phyloP scores from a whole-genome alignment of 1,140 invertebrate genomes.

The Venustaconcha ellipsiformis region DNA sequence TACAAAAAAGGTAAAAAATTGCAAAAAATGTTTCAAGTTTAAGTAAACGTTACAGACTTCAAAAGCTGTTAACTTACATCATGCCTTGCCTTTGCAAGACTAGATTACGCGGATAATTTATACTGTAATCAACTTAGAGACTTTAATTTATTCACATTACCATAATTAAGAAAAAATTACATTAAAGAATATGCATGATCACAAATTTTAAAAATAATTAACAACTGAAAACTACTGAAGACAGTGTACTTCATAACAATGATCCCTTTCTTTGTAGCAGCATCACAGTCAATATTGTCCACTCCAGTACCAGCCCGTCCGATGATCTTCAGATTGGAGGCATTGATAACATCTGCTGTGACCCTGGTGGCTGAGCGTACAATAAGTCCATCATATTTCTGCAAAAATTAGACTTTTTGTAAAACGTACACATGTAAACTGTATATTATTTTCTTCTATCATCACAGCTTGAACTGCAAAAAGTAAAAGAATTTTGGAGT shows the following conservation, averaged over 20 bases:
- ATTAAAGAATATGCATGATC: not conserved
- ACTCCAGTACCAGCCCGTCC: conserved; percentile 97
- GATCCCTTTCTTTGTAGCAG: conserved; percentile 87
- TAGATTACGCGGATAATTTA: too few species aligned
- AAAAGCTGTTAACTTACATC: too few species aligned
- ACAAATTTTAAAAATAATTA: not conserved
- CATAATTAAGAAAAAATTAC: not conserved
- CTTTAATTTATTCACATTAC: not conserved
- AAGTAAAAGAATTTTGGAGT: too few species aligned
- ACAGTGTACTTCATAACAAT: conserved; percentile 92
- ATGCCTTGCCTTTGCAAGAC: too few species aligned
- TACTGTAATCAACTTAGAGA: too few species aligned
- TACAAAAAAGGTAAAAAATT: too few species aligned
- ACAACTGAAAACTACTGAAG: not conserved
- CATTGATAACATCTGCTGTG: conserved; percentile 87
- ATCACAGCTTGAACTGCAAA: too few species aligned
- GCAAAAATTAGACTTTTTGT: not conserved
- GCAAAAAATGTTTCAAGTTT: too few species aligned
- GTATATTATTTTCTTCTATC: too few species aligned
- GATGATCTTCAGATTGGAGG: conserved; percentile 81
- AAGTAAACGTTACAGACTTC: too few species aligned
- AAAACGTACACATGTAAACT: too few species aligned
- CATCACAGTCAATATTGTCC: conserved; percentile 94
- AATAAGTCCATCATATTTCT: conserved; percentile 90
- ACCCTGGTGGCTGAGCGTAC: conserved; percentile 97